phyloP scores from a whole-genome alignment of 2,888 invertebrate species.

The Mantis religiosa region DNA sequence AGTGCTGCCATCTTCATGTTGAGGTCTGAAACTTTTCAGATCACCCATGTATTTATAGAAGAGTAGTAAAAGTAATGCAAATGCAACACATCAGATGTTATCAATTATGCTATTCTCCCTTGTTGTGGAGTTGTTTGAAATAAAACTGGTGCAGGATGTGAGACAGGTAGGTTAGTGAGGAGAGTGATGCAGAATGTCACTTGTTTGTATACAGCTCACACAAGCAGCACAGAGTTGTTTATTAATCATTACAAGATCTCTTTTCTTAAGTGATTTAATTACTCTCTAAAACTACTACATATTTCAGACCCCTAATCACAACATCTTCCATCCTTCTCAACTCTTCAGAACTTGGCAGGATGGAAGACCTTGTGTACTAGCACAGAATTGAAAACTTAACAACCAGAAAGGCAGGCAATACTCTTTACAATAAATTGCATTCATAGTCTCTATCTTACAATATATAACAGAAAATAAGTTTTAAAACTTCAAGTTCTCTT shows the following conservation, averaged over 20 bases:
- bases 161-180: too few relatives aligned
- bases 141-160: too few relatives aligned
- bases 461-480: slow-evolving; percentile 9
- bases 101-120: too few relatives aligned
- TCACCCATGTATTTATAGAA: too few relatives aligned
- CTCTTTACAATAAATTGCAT: slow-evolving; percentile 17
- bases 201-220: background rate
- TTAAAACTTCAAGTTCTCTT: slow-evolving; percentile 5
- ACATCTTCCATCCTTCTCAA: background rate
- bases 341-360: background rate
- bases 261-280: slow-evolving; percentile 13
- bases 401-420: slow-evolving; percentile 23
- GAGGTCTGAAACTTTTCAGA: too few relatives aligned
- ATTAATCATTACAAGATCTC: slow-evolving; percentile 6
- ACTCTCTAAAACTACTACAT: slow-evolving; percentile 14
- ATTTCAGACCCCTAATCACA: slow-evolving; percentile 15
- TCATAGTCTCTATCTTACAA: slow-evolving; percentile 7
- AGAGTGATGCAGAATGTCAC: background rate
- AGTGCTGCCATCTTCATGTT: too few relatives aligned
- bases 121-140: too few relatives aligned
- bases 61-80: too few relatives aligned
- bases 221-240: slow-evolving; percentile 11
- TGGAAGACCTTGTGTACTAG: slow-evolving; percentile 9
- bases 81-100: too few relatives aligned
- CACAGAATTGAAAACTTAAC: slow-evolving; percentile 24